Base-by-base conservation (phyloP, 2,888 invertebrate species). In the Autographa pulchrina region DNA sequence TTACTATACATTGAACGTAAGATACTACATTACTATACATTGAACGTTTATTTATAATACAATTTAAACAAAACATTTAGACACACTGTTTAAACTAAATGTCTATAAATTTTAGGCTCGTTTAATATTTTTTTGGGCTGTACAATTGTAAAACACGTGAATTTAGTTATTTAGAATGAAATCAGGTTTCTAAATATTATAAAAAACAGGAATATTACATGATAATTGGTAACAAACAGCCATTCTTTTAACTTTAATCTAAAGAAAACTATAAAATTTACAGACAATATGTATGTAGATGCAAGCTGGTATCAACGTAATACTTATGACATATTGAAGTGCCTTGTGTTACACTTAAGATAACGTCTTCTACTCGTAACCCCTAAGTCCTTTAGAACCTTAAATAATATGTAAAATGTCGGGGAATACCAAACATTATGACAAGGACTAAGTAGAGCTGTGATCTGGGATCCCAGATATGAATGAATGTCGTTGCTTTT, bases 331-430 rank as follows among this genome's bases (percentile, higher is more conserved):
- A 25, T 18, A 68, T 62, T 38, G 41, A 67, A 52, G 9, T 69
- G 18, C 54, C 48, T 65, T 16, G 2, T 38, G 3, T 61, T 69
- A 71, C 32, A 25, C 32, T 62, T n/a, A 3, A 54, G 60, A 77
- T 67, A 65, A 54, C 16, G 25, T 14, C 60, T 9, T 38, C 38
- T 32, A 38, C 59, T 65, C 58, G 56, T 58, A 43, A 64, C 25
- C 61, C 18, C 0, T 32, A 56, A 67, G 43, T 41, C 59, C n/a
- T 69, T 56, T 65, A 7, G 9, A 68, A 65, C 35, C 58, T 70
- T 65, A 67, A 65, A 56, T 75, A 65, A 56, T 75, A 70, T 62
- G 20, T 62, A 48, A 62, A 48, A 70, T 67, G 32, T 71, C 58
- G 41, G 18, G 31, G 32, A 56, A 65, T 65, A 43, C 31, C 48